phyloP scores from a whole-genome alignment of 2,888 invertebrate species.

The Lobophora halterata region DNA sequence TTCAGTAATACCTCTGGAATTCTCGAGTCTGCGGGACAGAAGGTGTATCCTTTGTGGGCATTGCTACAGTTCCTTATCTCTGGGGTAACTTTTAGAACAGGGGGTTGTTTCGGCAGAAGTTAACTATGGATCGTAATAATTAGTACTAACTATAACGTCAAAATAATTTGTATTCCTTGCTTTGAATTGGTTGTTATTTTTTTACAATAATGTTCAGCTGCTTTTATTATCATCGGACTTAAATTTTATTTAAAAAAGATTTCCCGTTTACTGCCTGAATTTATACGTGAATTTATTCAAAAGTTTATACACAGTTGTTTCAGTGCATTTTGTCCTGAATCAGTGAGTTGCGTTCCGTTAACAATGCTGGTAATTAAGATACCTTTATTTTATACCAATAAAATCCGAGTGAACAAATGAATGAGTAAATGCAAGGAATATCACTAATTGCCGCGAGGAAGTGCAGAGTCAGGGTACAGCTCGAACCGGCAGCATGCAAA shows the following conservation, averaged over 20 bases:
- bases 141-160: background rate
- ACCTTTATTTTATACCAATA: constrained; percentile 63
- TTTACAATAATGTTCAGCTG: no score
- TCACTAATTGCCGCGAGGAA: no score
- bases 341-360: constrained; percentile 19
- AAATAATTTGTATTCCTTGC: constrained; percentile 13
- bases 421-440: no score
- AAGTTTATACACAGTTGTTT: no score
- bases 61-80: constrained; percentile 16
- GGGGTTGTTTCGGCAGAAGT: constrained; percentile 3
- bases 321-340: constrained; percentile 16
- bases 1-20: constrained; percentile 21
- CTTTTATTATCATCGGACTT: no score
- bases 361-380: constrained; percentile 51
- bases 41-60: constrained; percentile 20
- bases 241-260: no score
- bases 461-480: no score
- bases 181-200: constrained; percentile 39
- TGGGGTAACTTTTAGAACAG: constrained; percentile 6
- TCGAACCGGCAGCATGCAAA: no score
- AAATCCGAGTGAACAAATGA: constrained; percentile 54
- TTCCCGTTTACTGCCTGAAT: no score
- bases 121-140: background rate
- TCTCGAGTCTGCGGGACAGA: constrained; percentile 18
- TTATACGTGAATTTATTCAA: no score